Evolutionary conservation across 2,113 vertebrate genomes (phyloP), one percentile per base, ranked within the genome.

Genomic region (Chionis minor): DNA sequence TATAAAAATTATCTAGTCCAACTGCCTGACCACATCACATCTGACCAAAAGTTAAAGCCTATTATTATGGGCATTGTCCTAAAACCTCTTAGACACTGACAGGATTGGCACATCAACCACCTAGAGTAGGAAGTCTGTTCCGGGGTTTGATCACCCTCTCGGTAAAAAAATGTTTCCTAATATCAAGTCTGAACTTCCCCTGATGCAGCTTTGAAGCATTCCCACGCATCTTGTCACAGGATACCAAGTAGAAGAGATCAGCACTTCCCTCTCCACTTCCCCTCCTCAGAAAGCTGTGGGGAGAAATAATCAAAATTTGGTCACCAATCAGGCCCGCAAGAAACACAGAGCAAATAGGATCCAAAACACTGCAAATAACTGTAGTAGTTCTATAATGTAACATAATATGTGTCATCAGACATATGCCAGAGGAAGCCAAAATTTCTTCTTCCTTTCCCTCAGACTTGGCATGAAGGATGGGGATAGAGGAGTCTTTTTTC

Each of bases 261-360:
- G 51, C 8, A 82, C 3, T 7, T 79, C 51, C 9, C 22, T 49
- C 18, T 58, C 16, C 14, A 28, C 20, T 56, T 70, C 14, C 3
- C 6, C 9, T 70, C 40, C 5, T 62, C 56, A 59, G 33, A 16
- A 67, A 67, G 27, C 19, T 72, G 4, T 40, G 52, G 14, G 32
- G 16, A 86, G 5, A 3, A 66, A 30, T 32, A 27, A 51, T 66
- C 7, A 26, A 81, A 55, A 87, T 93, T 62, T 58, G 18, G 9
- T 59, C n/a, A 51, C 58, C 8, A 52, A 7, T 54, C 16, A 75
- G 24, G 71, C 3, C 17, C 0, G 0, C 1, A 6, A 72, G 7
- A 22, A 51, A 51, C 22, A 51, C 24, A 24, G 22, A 24, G 9
- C 10, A 71, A 78, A 81, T 10, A 67, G 11, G 20, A 88, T 59